Evolutionary conservation across 2,113 vertebrate species (phyloP).

Genomic region (Felis chaus): DNA sequence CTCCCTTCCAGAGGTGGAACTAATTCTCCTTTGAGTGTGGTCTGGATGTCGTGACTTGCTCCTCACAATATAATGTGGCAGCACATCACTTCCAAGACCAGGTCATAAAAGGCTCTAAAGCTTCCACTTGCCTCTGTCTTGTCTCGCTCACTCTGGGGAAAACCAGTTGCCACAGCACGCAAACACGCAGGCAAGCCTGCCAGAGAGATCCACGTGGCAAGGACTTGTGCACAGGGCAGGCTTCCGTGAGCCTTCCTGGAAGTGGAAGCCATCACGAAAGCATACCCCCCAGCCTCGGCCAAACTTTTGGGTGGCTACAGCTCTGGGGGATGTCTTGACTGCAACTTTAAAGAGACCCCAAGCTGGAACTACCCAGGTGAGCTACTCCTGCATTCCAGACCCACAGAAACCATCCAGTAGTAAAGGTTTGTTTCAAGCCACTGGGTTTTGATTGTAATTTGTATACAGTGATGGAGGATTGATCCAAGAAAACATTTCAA

Average conservation of each 20-base stretch:
- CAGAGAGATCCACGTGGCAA: background rate
- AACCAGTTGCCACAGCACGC: background rate
- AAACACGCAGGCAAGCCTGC: background rate
- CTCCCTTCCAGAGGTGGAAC: background rate
- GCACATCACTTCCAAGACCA: background rate
- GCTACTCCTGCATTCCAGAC: background rate
- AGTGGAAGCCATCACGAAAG: background rate
- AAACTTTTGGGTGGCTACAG: too few relatives aligned
- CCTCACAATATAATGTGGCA: background rate
- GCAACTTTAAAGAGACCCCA: background rate
- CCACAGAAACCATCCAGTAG: background rate
- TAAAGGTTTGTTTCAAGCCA: background rate
- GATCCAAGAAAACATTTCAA: background rate
- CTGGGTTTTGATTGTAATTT: background rate
- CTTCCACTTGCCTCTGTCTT: background rate
- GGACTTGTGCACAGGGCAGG: fast-evolving
- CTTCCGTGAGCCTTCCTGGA: background rate
- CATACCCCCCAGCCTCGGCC: too few relatives aligned
- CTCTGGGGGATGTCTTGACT: background rate
- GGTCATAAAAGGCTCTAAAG: background rate
- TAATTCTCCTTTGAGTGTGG: background rate
- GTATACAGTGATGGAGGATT: background rate
- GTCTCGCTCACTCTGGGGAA: background rate
- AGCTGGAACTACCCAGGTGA: background rate
- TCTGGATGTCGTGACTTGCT: background rate